These are phyloP conservation scores for Panagrolaimus sp. DNA, from an alignment of 1,140 invertebrate genomes.

Conservation along the genomic window DNA sequence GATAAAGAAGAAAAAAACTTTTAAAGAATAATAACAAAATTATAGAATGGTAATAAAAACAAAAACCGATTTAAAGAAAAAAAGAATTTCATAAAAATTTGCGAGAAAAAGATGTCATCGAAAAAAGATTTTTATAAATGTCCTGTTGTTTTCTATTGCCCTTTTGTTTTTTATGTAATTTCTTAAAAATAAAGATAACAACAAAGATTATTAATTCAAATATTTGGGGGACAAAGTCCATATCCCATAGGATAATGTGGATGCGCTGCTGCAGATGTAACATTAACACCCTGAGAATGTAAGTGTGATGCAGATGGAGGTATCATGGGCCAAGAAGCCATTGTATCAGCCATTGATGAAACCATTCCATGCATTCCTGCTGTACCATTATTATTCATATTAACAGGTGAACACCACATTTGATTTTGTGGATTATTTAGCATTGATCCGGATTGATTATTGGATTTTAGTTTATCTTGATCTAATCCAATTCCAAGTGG, in stretches of 20 bases:
- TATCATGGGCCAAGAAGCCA: background rate
- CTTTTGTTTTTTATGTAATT: too few relatives aligned
- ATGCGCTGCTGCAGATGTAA: background rate
- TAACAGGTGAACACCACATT: background rate
- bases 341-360: constrained; percentile 9
- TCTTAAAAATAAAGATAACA: too few relatives aligned
- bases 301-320: background rate
- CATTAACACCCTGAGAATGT: constrained; percentile 3
- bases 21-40: background rate
- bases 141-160: too few relatives aligned
- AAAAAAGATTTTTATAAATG: too few relatives aligned
- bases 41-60: too few relatives aligned
- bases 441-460: constrained; percentile 6
- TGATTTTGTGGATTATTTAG: background rate
- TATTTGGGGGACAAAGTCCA: background rate
- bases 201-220: background rate
- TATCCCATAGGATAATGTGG: constrained; percentile 13
- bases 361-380: constrained; percentile 7
- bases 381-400: background rate
- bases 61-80: too few relatives aligned
- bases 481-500: background rate
- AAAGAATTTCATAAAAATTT: too few relatives aligned
- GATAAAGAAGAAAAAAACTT: background rate
- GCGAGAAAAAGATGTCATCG: too few relatives aligned
- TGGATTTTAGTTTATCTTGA: constrained; percentile 9